Base-by-base conservation (phyloP, 2,113 vertebrate species). In the Stomatorhinus ivindoensis region DNA sequence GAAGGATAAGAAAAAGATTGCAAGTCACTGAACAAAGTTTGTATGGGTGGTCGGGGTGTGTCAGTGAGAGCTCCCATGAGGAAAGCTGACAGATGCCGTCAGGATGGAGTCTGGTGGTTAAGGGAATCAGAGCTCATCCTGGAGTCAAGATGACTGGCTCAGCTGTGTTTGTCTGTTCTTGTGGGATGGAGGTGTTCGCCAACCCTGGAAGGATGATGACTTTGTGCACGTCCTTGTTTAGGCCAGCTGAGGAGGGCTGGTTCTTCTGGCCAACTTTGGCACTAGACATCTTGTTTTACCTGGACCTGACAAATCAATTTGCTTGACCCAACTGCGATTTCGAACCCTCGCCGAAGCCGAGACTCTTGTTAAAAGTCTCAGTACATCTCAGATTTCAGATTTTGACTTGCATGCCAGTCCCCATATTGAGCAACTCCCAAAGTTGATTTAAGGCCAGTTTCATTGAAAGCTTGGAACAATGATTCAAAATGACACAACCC, bases 401-500 rank as follows among this genome's bases (percentile, higher is more conserved):
- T 35, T 6, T 35, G 31, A 55, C 85, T 87, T 55, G 85, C n/a
- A 87, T 87, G 85, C 87, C 87, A n/a, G 35, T 65, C 31, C 87
- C 61, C 24, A n/a, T 87, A 31, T 87, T 87, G 31, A 87, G 48
- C 48, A 87, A 53, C 31, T 87, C 31, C 5, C n/a, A 24, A 35
- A 87, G 50, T 51, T 53, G 48, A 87, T 51, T 39, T 87, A 4
- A 39, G n/a, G 85, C 85, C 85, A 87, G 8, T 35, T 65, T 87
- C 42, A 24, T 87, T 87, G n/a, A 87, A 61, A 44, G 19, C 85
- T 87, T 87, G 85, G 50, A 53, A 86, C 42, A 50, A 50, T 50
- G 47, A 86, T 48, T 86, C 47, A 48, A 86, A 86, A 50, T 50
- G 86, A 87, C 86, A 87, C 86, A 53, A 61, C 53, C 87, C 35